phyloP scores from a whole-genome alignment of 2,113 vertebrate genomes.

The Notarius lentiginosus region DNA sequence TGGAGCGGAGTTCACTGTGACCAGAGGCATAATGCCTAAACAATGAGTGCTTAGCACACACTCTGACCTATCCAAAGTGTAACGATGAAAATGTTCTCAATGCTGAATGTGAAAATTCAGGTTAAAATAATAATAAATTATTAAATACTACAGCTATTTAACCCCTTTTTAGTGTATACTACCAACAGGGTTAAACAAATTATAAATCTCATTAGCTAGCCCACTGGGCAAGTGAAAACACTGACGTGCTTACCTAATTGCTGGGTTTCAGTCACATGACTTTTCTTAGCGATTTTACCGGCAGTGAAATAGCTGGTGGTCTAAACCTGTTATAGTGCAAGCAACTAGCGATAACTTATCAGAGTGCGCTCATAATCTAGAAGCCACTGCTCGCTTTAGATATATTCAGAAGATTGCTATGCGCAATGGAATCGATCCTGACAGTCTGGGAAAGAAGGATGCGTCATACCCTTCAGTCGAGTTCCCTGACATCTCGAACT shows the following conservation, averaged over 20 bases:
- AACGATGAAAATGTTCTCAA: neutral
- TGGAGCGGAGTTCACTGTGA: conserved; percentile 5
- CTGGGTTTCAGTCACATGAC: no score
- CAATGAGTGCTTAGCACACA: conserved; percentile 1
- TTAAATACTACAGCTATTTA: neutral
- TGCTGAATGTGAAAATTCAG: neutral
- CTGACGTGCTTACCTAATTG: neutral
- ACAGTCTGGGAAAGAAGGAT: no score
- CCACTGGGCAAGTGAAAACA: neutral
- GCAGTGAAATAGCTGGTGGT: no score
- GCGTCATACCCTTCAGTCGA: no score
- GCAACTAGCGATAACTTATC: no score
- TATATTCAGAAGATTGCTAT: no score
- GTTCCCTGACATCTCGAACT: no score
- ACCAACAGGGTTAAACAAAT: neutral
- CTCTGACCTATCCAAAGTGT: neutral
- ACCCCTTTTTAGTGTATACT: neutral
- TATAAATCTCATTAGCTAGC: neutral
- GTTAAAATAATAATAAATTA: neutral
- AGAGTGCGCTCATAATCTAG: no score
- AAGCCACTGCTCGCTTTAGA: no score
- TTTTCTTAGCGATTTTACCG: no score
- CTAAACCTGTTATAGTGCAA: no score
- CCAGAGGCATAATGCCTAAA: neutral
- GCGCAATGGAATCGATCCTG: no score